phyloP scores from a whole-genome alignment of 2,888 invertebrate genomes.

The Oscheius sp. region DNA sequence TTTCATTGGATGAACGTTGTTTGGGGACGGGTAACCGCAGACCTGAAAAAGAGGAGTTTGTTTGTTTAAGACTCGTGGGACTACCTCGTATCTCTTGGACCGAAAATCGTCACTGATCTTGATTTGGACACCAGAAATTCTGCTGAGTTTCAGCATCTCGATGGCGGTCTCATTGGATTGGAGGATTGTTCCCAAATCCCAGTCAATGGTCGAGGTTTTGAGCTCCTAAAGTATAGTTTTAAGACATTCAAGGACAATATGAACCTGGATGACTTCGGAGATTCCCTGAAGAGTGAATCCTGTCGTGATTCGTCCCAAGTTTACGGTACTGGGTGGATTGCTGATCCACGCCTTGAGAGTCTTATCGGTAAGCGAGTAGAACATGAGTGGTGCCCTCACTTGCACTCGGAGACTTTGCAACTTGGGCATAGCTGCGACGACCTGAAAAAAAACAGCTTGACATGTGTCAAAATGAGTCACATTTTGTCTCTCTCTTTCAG shows the following conservation, averaged over 20 bases:
- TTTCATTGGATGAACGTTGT: conserved; percentile 2
- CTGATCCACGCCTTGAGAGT: conserved; percentile 42
- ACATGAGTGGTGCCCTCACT: conserved; percentile 40
- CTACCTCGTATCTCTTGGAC: conserved; percentile 24
- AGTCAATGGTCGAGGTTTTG: conserved; percentile 13
- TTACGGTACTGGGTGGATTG: conserved; percentile 18
- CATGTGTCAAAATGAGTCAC: conserved; percentile 19
- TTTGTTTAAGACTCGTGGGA: neutral
- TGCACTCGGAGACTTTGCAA: conserved; percentile 47
- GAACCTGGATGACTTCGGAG: conserved; percentile 19
- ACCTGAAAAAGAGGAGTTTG: neutral
- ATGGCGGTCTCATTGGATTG: conserved; percentile 12
- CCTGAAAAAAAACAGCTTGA: conserved; percentile 36
- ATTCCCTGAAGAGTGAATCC: conserved; percentile 32
- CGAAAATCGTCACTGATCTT: conserved; percentile 31
- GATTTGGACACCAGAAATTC: conserved; percentile 21
- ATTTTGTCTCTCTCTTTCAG: conserved; percentile 5
- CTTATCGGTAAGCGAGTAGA: conserved; percentile 45
- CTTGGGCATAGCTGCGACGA: conserved; percentile 38
- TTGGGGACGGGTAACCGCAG: neutral
- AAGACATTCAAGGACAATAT: neutral
- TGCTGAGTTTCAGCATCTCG: conserved; percentile 19
- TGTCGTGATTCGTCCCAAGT: neutral
- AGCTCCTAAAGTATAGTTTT: neutral
- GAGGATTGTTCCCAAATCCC: conserved; percentile 35